These are phyloP conservation scores for Eubasilissa regina DNA, from an alignment of 1,140 invertebrate genomes.

Conservation along the genomic window DNA sequence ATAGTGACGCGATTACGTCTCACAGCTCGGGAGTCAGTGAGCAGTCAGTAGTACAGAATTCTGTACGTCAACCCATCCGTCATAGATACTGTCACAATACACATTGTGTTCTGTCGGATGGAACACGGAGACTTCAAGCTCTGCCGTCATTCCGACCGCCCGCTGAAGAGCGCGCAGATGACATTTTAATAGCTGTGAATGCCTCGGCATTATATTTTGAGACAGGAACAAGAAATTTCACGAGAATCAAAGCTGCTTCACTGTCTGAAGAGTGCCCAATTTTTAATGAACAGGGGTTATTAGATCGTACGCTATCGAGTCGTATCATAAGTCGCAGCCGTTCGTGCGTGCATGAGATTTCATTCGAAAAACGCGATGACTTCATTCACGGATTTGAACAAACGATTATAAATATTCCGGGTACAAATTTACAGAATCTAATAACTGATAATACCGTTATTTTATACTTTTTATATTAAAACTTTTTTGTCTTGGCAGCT, in stretches of 20 bases:
- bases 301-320: too few species aligned
- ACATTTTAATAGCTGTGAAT: conserved; percentile 58
- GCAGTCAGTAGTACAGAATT: too few species aligned
- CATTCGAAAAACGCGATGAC: conserved; percentile 9
- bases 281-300: conserved; percentile 1
- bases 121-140: conserved; percentile 43
- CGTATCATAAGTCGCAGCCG: too few species aligned
- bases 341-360: conserved; percentile 22
- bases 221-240: conserved; percentile 28
- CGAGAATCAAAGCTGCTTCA: not conserved
- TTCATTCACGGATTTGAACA: not conserved
- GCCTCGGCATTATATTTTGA: conserved; percentile 17
- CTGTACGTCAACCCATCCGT: conserved; percentile 48
- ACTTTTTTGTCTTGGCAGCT: not conserved
- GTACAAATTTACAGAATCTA: not conserved
- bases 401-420: conserved; percentile 5
- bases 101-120: conserved; percentile 47
- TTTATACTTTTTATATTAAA: not conserved
- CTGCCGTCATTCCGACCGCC: conserved; percentile 2
- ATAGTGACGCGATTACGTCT: too few species aligned
- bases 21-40: too few species aligned
- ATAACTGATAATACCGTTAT: not conserved
- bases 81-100: conserved; percentile 53
- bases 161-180: conserved; percentile 48
- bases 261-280: not conserved